Evolutionary conservation across 92 coral and sea anemone genomes (phyloP).

Genomic region (Umimayanthus chanpuru): DNA sequence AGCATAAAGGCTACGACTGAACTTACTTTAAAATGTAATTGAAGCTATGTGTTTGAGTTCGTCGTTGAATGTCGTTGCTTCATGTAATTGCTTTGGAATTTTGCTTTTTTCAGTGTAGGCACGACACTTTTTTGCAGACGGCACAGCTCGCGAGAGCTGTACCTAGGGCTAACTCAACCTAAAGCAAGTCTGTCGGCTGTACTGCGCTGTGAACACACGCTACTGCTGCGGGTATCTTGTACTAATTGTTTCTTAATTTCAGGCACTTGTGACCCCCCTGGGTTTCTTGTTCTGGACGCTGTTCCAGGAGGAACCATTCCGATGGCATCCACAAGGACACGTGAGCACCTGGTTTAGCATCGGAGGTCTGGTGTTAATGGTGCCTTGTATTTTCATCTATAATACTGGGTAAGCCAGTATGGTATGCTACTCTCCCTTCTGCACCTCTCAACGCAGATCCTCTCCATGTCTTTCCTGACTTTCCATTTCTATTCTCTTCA

Average conservation of each 20-base stretch:
- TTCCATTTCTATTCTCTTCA: neutral
- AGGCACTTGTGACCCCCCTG: slow-evolving; percentile 65
- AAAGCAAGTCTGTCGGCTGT: too few relatives aligned
- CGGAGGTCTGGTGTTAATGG: slow-evolving; percentile 60
- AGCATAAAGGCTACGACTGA: too few relatives aligned
- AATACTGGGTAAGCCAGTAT: slow-evolving; percentile 48
- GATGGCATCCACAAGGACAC: slow-evolving; percentile 57
- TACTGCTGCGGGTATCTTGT: neutral
- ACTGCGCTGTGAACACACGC: too few relatives aligned
- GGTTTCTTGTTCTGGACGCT: slow-evolving; percentile 70
- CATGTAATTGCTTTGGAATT: too few relatives aligned
- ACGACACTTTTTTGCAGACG: too few relatives aligned
- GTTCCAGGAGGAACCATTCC: slow-evolving; percentile 67
- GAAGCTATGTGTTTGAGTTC: too few relatives aligned
- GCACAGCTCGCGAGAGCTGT: too few relatives aligned
- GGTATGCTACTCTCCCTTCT: neutral
- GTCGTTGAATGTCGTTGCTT: too few relatives aligned
- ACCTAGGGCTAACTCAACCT: too few relatives aligned
- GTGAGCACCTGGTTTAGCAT: slow-evolving; percentile 62
- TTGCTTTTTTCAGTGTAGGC: too few relatives aligned
- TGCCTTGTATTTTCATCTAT: slow-evolving; percentile 61
- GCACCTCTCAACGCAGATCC: neutral
- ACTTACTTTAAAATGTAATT: too few relatives aligned
- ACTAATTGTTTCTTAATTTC: neutral
- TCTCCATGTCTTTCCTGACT: neutral